These are phyloP conservation scores for Apomyelois bistriatella DNA, from an alignment of 2,888 invertebrate genomes.

Conservation along the genomic window DNA sequence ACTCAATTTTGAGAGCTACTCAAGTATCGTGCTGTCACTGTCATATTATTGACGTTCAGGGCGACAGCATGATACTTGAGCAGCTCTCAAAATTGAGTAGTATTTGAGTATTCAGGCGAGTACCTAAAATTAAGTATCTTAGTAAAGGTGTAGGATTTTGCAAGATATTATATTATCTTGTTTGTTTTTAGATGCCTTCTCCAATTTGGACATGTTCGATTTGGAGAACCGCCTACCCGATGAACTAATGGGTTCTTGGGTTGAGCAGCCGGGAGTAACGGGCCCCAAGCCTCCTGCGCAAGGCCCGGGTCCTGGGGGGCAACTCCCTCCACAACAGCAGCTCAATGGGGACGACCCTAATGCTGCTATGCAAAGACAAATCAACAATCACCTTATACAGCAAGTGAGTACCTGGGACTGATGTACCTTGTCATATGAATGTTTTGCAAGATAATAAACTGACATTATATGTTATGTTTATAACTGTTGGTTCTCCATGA, in stretches of 20 bases:
- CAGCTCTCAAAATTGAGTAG: too few species aligned
- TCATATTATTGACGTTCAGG: too few species aligned
- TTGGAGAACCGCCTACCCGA: conserved; percentile 95
- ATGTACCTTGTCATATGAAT: too few species aligned
- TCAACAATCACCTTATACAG: conserved; percentile 85
- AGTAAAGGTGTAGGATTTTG: too few species aligned
- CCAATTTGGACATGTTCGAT: conserved; percentile 92
- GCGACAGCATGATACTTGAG: too few species aligned
- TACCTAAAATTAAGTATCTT: too few species aligned
- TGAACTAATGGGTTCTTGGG: conserved; percentile 92
- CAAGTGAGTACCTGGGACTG: conserved; percentile 75
- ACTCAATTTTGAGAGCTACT: too few species aligned
- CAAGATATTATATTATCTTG: conserved; percentile 14
- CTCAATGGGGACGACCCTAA: conserved; percentile 85
- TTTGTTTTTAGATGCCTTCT: conserved; percentile 84
- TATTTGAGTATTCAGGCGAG: too few species aligned
- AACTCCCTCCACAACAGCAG: conserved; percentile 78
- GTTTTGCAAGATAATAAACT: too few species aligned
- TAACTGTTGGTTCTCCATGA: too few species aligned
- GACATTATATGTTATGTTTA: too few species aligned
- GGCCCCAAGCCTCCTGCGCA: conserved; percentile 89
- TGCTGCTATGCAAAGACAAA: conserved; percentile 80
- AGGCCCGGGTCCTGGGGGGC: conserved; percentile 88
- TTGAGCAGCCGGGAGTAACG: conserved; percentile 82
- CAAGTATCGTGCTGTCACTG: too few species aligned